A percentile compares a stretch with the other conserved stretches of the same genome.
phyloP scores from a whole-genome alignment of 1,140 invertebrate genomes.

The Philopotamus ludificatus region DNA sequence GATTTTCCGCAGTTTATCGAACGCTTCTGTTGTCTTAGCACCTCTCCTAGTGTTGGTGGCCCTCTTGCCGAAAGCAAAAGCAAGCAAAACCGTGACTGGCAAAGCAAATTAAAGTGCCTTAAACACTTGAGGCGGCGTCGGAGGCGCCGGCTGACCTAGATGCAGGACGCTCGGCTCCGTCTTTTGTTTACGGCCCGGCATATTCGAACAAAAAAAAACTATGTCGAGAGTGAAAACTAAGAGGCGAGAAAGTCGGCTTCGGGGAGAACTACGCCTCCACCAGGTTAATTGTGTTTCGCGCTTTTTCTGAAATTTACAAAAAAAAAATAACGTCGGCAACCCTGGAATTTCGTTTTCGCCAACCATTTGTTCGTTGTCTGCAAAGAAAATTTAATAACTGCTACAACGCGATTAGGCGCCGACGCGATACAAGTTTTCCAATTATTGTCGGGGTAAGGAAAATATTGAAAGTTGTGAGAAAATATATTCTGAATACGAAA shows the following conservation, averaged over 20 bases:
- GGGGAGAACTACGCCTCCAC: neutral
- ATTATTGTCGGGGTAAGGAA: no score
- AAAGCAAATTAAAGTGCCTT: conserved; percentile 40
- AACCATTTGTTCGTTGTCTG: no score
- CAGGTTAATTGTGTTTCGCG: conserved; percentile 22
- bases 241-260: conserved; percentile 14
- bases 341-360: no score
- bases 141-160: conserved; percentile 21
- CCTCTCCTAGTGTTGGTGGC: neutral
- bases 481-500: no score
- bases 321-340: no score
- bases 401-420: no score
- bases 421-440: no score
- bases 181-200: conserved; percentile 20
- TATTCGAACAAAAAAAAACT: conserved; percentile 22
- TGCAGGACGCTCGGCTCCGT: conserved; percentile 12
- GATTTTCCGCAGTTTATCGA: no score
- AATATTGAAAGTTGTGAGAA: no score
- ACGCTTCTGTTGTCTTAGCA: no score
- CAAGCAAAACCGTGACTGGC: conserved; percentile 32
- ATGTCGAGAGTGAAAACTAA: conserved; percentile 32
- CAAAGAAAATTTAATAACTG: no score
- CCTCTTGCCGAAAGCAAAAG: neutral
- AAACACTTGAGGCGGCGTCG: conserved; percentile 26
- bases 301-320: no score